These are phyloP conservation scores for Actinia tenebrosa DNA, from an alignment of 64 coral and sea anemone genomes.

Conservation along the genomic window DNA sequence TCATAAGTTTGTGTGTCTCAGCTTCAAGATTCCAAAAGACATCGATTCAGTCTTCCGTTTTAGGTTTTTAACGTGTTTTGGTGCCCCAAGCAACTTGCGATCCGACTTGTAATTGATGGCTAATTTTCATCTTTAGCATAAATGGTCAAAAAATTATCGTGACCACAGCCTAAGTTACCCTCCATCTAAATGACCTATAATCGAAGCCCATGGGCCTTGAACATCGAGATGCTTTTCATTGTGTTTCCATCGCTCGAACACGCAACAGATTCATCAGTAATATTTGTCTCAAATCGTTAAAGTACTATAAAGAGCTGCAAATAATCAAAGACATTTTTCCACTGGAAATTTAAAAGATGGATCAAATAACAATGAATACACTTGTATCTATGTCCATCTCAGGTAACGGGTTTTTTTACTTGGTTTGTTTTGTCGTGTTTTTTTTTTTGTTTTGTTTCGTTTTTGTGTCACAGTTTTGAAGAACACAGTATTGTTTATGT, in stretches of 20 bases:
- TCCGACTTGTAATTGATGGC: background rate
- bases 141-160: background rate
- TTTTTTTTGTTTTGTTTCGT: background rate
- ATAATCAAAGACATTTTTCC: background rate
- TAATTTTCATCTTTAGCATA: background rate
- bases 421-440: background rate
- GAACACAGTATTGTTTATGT: no score
- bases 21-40: no score
- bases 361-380: background rate
- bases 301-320: background rate
- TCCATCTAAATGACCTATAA: background rate
- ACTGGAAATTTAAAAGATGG: background rate
- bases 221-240: background rate
- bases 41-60: no score
- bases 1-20: no score
- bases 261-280: background rate
- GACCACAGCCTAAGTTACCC: background rate
- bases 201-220: background rate
- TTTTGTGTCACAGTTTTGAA: no score
- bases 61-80: background rate
- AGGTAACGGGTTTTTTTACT: background rate
- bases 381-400: background rate
- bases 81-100: background rate
- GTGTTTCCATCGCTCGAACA: background rate
- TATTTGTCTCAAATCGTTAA: background rate